Conservation (phyloP, 2,888 invertebrate genomes). For the Drosophila stalkeri region DNA sequence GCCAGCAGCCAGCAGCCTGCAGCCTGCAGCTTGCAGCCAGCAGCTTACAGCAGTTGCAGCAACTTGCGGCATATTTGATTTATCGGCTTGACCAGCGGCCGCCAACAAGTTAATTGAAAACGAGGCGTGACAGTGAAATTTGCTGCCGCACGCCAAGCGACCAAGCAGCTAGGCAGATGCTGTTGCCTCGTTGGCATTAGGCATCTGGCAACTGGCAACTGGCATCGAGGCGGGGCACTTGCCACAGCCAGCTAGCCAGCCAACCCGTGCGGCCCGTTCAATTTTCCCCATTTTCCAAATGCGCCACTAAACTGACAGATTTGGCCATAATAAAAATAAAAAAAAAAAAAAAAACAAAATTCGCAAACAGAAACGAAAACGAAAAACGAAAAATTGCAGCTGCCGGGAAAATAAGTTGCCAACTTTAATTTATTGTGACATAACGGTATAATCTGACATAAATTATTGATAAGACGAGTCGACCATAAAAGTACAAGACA, state of each 20-base stretch:
- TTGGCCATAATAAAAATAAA: conserved; percentile 79
- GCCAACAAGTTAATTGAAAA: conserved; percentile 79
- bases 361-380: conserved; percentile 18
- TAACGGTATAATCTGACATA: conserved; percentile 84
- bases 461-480: conserved; percentile 83
- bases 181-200: neutral
- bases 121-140: conserved; percentile 80
- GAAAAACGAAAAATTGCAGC: conserved; percentile 22
- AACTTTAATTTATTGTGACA: conserved; percentile 84
- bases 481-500: conserved; percentile 81
- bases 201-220: neutral
- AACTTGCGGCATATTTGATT: conserved; percentile 65
- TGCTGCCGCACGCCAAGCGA: conserved; percentile 73
- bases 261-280: conserved; percentile 33
- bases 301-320: conserved; percentile 81
- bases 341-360: neutral
- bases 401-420: conserved; percentile 82
- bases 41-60: conserved; percentile 24
- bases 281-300: conserved; percentile 74
- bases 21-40: conserved; percentile 5
- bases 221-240: conserved; percentile 11
- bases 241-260: neutral
- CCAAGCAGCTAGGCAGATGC: conserved; percentile 5
- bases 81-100: conserved; percentile 65
- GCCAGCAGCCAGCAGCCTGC: conserved; percentile 9